Percentiles rank a stretch among this genome's conserved stretches.
Conservation (phyloP, 2,113 vertebrate species). For the Micronycteris hirsuta region DNA sequence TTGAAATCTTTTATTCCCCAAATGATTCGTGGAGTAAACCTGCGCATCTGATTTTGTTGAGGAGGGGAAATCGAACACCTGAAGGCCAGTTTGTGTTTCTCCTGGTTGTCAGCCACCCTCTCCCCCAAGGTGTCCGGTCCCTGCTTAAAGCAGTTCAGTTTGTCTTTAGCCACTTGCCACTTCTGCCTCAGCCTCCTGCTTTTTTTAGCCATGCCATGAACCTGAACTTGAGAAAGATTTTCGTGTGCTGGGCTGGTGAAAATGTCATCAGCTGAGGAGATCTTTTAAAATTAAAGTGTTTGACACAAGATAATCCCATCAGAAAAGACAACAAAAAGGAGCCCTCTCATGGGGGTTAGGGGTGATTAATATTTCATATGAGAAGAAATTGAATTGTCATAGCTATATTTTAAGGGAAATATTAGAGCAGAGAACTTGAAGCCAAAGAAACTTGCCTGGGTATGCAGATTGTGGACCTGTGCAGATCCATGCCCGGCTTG, state of each 20-base stretch:
- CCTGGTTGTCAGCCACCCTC: background rate
- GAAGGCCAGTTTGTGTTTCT: background rate
- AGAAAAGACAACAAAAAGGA: background rate
- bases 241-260: background rate
- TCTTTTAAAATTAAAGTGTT: background rate
- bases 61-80: background rate
- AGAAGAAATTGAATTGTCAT: background rate
- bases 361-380: background rate
- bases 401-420: background rate
- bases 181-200: background rate
- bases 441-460: background rate
- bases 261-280: background rate
- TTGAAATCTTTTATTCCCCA: background rate
- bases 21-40: background rate
- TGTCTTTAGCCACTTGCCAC: background rate
- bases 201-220: background rate
- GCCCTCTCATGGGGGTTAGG: background rate
- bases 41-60: background rate
- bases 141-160: background rate
- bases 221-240: background rate
- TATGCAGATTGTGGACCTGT: background rate
- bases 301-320: background rate
- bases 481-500: background rate
- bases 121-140: background rate
- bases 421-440: background rate